Evolutionary conservation across 92 coral and sea anemone genomes (phyloP), one percentile per base, ranked within the genome.

Genomic region (Virgularia gustaviana): DNA sequence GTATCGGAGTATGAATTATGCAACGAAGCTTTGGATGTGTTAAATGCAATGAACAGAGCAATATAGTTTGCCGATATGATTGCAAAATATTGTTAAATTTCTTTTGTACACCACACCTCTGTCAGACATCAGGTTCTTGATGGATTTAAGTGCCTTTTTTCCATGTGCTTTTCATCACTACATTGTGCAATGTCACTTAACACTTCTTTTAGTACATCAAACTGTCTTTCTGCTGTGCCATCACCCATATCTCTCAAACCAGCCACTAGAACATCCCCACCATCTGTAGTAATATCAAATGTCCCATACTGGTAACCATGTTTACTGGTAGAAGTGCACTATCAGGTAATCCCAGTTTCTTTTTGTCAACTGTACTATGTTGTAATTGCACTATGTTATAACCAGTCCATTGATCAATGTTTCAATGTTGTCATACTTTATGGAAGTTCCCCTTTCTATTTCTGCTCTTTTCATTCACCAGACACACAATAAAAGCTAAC

Each of bases 71-170:
- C 59, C 59, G n/a, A 53, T 36, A 75, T 29, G 32, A 56, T 18
- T 30, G 29, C 12, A 45, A 32, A 8, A 75, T 43, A 11, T 75
- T 72, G 34, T 61, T 75, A 30, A 61, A 74, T 43, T 60, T 74
- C 28, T 74, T 74, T 52, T 74, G 71, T 33, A 74, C 79, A 43
- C 49, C 63, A 53, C 73, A 76, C 29, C 65, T 9, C 75, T 49
- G 58, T 76, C 80, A 45, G 80, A 76, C 73, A 76, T 76, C 29
- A 76, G 58, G 35, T 63, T 76, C 35, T 76, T 76, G 9, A 76
- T 63, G 8, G 80, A 76, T 28, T 13, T 38, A 44, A 63, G 34
- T 44, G 49, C 25, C 31, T 76, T 76, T 29, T 51, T 35, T 53
- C 67, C 49, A 54, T 34, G 25, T 47, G 34, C 19, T 56, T 57